phyloP scores from a whole-genome alignment of 2,888 invertebrate genomes.

The Flexamia atlantica region DNA sequence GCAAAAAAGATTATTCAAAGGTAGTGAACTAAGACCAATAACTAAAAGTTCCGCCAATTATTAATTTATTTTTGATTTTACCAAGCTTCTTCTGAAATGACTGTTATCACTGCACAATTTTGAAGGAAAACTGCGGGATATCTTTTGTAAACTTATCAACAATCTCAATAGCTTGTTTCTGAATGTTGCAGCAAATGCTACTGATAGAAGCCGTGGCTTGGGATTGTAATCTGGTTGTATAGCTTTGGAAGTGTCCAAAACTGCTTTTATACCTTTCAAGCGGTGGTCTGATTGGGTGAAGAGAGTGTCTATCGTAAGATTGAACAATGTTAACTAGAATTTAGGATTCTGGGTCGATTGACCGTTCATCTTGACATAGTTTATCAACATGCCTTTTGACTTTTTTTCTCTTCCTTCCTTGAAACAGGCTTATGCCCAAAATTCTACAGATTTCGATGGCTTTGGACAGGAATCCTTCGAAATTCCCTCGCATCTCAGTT shows the following conservation, averaged over 20 bases:
- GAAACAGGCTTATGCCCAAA: background rate
- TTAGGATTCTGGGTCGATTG: too few species aligned
- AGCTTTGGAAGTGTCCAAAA: too few species aligned
- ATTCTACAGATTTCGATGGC: background rate
- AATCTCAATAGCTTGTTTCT: background rate
- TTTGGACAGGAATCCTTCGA: background rate
- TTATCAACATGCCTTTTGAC: background rate
- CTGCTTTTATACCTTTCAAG: too few species aligned
- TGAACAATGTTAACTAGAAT: too few species aligned
- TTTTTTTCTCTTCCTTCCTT: background rate
- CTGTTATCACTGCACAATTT: background rate
- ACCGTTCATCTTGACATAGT: too few species aligned
- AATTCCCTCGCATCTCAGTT: background rate
- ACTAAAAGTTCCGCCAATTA: background rate
- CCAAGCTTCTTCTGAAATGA: background rate
- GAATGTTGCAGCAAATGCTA: too few species aligned
- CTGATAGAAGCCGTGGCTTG: too few species aligned
- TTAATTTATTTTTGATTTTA: background rate
- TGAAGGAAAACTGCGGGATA: background rate
- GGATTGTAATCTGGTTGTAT: too few species aligned
- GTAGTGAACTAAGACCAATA: background rate
- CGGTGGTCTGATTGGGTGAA: too few species aligned
- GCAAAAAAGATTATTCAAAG: background rate
- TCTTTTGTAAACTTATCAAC: background rate
- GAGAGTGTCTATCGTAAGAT: too few species aligned